phyloP scores from a whole-genome alignment of 2,888 invertebrate species.

The Kuschelorhynchus macadamiae region DNA sequence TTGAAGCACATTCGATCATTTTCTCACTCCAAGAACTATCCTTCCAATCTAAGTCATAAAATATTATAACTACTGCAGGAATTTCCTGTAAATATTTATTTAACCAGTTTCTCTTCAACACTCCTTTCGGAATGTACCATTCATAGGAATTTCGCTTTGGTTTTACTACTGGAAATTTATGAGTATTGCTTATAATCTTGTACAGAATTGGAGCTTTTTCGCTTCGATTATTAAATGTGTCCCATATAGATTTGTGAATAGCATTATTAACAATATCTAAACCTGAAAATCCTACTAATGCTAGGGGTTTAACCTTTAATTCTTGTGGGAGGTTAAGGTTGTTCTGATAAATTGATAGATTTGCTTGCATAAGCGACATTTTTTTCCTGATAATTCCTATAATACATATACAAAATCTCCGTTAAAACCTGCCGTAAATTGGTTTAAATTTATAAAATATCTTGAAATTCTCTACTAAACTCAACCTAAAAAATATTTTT shows the following conservation, averaged over 20 bases:
- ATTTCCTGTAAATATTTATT: slow-evolving; percentile 90
- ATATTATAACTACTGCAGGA: slow-evolving; percentile 94
- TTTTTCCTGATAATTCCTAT: no score
- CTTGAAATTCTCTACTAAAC: no score
- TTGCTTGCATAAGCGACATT: slow-evolving; percentile 52
- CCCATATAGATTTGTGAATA: slow-evolving; percentile 93
- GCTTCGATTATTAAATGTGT: slow-evolving; percentile 87
- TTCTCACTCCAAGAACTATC: slow-evolving; percentile 95
- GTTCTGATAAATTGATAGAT: slow-evolving; percentile 47
- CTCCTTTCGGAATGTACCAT: slow-evolving; percentile 95
- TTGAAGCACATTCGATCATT: slow-evolving; percentile 92
- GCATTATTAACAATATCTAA: slow-evolving; percentile 88
- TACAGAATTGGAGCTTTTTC: slow-evolving; percentile 89
- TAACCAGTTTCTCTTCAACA: slow-evolving; percentile 96
- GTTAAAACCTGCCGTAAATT: no score
- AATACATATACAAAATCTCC: no score
- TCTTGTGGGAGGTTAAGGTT: slow-evolving; percentile 80
- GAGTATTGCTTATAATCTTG: slow-evolving; percentile 83
- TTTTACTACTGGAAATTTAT: slow-evolving; percentile 90
- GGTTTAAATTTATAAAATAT: no score
- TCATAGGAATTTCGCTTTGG: slow-evolving; percentile 93
- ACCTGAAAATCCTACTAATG: slow-evolving; percentile 90
- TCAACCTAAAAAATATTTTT: no score
- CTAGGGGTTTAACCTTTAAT: slow-evolving; percentile 86
- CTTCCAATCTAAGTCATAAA: slow-evolving; percentile 98